These are phyloP conservation scores for Cheilosia pagana DNA, from an alignment of 2,888 invertebrate genomes.

Conservation along the genomic window DNA sequence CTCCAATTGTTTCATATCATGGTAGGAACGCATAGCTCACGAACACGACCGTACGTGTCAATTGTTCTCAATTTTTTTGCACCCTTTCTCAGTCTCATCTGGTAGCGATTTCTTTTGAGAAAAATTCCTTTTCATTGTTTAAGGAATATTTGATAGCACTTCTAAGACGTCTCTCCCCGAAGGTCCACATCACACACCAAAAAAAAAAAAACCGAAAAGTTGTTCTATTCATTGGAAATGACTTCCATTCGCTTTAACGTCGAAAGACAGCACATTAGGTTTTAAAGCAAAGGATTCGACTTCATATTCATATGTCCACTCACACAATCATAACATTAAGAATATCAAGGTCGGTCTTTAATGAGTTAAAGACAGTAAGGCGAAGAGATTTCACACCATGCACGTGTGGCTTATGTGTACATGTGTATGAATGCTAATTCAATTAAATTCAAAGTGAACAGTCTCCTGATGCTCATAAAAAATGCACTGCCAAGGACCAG, in stretches of 20 bases:
- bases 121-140: not conserved
- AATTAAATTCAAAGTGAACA: conserved; percentile 40
- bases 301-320: not conserved
- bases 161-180: not conserved
- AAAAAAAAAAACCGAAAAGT: not conserved
- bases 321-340: no score
- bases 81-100: not conserved
- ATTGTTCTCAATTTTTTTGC: not conserved
- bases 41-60: not conserved
- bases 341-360: conserved; percentile 30
- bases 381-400: conserved; percentile 33
- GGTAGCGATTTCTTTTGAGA: not conserved
- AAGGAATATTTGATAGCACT: not conserved
- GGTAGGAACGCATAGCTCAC: not conserved
- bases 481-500: conserved; percentile 37
- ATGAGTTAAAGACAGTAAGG: conserved; percentile 33
- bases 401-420: not conserved
- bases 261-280: conserved; percentile 23
- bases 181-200: no score
- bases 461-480: conserved; percentile 12
- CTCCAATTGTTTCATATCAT: not conserved
- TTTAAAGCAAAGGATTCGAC: conserved; percentile 24
- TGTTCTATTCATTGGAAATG: conserved; percentile 31
- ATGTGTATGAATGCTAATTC: conserved; percentile 37
- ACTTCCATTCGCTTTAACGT: conserved; percentile 40